Conservation (phyloP, 2,113 vertebrate genomes). For the Buteo buteo region DNA sequence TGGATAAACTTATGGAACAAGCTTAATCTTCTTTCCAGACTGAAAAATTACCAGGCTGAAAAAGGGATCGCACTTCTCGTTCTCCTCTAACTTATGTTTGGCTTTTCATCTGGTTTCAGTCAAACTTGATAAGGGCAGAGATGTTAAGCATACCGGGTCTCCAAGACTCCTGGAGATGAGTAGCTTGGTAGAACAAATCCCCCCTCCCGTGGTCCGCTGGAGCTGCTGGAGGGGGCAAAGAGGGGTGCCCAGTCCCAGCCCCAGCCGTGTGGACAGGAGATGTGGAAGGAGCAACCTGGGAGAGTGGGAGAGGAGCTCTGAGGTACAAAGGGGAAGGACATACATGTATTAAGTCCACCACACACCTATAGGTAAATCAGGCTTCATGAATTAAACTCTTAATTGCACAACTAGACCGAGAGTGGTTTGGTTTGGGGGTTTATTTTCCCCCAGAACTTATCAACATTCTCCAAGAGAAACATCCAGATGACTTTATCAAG, state of each 20-base stretch:
- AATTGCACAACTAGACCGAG: neutral
- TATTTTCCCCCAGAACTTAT: neutral
- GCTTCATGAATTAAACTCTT: neutral
- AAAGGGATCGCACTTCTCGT: neutral
- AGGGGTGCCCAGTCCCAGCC: neutral
- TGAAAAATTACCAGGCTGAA: neutral
- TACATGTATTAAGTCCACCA: neutral
- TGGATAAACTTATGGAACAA: neutral
- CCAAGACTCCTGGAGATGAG: neutral
- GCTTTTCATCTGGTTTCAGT: neutral
- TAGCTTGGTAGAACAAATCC: neutral
- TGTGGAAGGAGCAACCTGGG: neutral
- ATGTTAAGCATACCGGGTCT: neutral
- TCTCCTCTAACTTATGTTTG: neutral
- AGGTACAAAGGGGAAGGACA: neutral
- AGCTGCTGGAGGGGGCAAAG: too few relatives aligned
- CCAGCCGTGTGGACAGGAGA: neutral
- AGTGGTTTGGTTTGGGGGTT: neutral
- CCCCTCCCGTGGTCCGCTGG: accelerated
- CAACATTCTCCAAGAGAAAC: neutral
- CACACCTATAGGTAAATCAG: neutral
- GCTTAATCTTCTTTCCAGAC: constrained; percentile 22
- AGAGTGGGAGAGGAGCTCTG: neutral
- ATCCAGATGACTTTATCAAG: neutral
- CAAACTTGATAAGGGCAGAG: neutral